phyloP scores from a whole-genome alignment of 2,113 vertebrate genomes.

The Pyrgilauda ruficollis region DNA sequence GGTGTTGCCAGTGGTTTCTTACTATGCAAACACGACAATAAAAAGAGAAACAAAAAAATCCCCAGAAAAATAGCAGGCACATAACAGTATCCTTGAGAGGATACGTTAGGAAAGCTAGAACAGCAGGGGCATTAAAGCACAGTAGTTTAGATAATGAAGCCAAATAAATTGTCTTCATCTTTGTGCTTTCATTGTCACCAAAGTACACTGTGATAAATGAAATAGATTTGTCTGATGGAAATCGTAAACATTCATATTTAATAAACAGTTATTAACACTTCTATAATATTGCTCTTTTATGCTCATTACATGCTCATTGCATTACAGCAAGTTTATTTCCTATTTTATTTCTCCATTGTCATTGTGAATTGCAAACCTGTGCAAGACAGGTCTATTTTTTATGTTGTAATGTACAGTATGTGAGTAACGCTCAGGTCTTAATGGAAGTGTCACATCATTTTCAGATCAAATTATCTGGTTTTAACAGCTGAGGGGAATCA shows the following conservation, averaged over 20 bases:
- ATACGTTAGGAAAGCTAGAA: not conserved
- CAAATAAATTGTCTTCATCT: slow-evolving; percentile 31
- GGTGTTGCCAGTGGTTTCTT: not conserved
- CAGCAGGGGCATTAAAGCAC: slow-evolving; percentile 5
- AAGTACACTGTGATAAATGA: slow-evolving; percentile 28
- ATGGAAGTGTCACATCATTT: slow-evolving; percentile 59
- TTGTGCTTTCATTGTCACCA: not conserved
- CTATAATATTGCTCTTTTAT: slow-evolving; percentile 11
- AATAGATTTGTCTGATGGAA: slow-evolving; percentile 32
- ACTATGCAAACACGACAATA: not conserved
- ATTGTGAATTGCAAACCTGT: not conserved
- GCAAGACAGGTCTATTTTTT: slow-evolving; percentile 29
- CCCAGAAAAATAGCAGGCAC: not conserved
- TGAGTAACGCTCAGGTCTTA: not conserved
- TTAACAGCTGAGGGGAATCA: slow-evolving; percentile 46
- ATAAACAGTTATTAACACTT: slow-evolving; percentile 48
- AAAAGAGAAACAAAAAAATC: not conserved
- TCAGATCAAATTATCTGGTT: slow-evolving; percentile 48
- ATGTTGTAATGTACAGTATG: not conserved
- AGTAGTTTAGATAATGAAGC: slow-evolving; percentile 41
- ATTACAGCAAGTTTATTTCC: slow-evolving; percentile 30
- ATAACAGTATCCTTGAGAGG: not conserved
- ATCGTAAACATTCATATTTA: not conserved
- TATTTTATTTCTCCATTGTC: slow-evolving; percentile 16
- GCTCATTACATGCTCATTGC: slow-evolving; percentile 21